Conservation (phyloP, 2,113 vertebrate genomes). For the Oreotragus oreotragus region DNA sequence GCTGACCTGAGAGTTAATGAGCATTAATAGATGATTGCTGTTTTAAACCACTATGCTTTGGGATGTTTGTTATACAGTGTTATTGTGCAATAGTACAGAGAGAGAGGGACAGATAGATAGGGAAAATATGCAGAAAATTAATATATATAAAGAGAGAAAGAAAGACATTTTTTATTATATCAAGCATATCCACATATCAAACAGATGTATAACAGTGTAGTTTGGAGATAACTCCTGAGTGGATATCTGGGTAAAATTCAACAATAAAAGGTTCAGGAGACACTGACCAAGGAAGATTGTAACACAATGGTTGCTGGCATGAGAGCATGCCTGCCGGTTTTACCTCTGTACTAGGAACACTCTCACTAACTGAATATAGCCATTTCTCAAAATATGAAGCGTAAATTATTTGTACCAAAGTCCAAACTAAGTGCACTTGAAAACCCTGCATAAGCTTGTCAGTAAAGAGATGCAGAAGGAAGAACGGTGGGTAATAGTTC, state of each 20-base stretch:
- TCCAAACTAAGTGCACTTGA: neutral
- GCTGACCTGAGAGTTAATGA: neutral
- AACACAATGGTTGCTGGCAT: neutral
- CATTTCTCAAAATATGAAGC: neutral
- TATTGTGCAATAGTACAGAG: neutral
- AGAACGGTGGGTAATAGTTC: neutral
- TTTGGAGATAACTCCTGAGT: neutral
- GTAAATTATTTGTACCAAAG: neutral
- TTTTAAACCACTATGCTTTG: neutral
- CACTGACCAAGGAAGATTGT: neutral
- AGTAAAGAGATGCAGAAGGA: neutral
- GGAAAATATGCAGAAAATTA: neutral
- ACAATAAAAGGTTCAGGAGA: neutral
- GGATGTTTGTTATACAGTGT: neutral
- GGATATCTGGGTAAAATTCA: neutral
- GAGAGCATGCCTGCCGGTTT: neutral
- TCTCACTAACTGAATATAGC: neutral
- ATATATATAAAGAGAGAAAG: neutral
- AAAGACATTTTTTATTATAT: neutral
- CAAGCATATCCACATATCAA: neutral
- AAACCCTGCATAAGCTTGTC: neutral
- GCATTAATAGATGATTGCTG: neutral
- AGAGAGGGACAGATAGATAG: neutral
- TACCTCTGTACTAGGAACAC: neutral
- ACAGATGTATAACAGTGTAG: neutral